Evolutionary conservation across 1,140 invertebrate genomes (phyloP).

Genomic region (Macrocentrus cingulum): DNA sequence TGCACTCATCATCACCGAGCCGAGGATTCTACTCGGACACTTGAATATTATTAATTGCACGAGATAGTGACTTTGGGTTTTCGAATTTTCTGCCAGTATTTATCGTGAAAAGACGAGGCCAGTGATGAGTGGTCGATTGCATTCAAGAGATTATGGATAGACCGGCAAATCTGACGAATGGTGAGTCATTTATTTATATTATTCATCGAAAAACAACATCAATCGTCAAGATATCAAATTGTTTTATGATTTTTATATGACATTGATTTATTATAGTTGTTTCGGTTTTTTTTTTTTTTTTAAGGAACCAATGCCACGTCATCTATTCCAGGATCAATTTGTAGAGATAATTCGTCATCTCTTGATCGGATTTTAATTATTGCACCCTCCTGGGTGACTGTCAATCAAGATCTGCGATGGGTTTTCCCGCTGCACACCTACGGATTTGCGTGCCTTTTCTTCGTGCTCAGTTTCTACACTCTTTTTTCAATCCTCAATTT

Average conservation of each 20-base stretch:
- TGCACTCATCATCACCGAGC: neutral
- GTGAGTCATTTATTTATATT: slow-evolving; percentile 38
- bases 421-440: slow-evolving; percentile 63
- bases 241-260: too few species aligned
- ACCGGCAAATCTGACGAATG: slow-evolving; percentile 45
- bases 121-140: slow-evolving; percentile 51
- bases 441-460: slow-evolving; percentile 64
- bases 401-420: slow-evolving; percentile 58
- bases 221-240: too few species aligned
- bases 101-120: slow-evolving; percentile 23
- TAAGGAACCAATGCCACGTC: slow-evolving; percentile 38
- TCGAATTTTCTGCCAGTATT: slow-evolving; percentile 12
- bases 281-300: slow-evolving; percentile 18
- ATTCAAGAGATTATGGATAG: slow-evolving; percentile 52
- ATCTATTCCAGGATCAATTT: slow-evolving; percentile 36
- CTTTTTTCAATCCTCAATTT: slow-evolving; percentile 67
- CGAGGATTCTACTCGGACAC: neutral
- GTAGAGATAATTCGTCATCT: slow-evolving; percentile 35
- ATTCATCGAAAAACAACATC: too few species aligned
- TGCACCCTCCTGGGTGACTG: slow-evolving; percentile 44
- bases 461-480: slow-evolving; percentile 65
- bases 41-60: neutral
- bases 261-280: too few species aligned
- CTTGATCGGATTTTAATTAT: slow-evolving; percentile 44
- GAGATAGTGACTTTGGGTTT: slow-evolving; percentile 1